Percentiles rank a stretch among this genome's conserved stretches.
These are phyloP conservation scores for Malaclemys terrapin DNA, from an alignment of 2,113 vertebrate genomes.

Conservation along the genomic window DNA sequence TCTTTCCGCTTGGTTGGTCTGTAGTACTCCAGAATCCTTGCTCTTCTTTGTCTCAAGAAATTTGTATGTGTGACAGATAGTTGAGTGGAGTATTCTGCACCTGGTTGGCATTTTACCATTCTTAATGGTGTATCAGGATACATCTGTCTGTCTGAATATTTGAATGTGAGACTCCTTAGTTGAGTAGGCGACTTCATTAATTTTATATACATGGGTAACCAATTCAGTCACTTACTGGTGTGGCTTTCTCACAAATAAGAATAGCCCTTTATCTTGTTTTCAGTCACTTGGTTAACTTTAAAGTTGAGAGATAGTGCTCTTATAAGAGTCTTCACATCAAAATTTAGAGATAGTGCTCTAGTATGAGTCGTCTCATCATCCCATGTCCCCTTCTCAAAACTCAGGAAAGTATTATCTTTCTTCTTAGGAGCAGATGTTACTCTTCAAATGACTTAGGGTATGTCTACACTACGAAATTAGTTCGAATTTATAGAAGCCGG, in stretches of 20 bases:
- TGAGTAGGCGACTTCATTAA: not conserved
- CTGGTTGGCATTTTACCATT: not conserved
- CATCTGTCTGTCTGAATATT: not conserved
- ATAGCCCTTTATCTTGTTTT: not conserved
- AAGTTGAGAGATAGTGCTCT: too few species aligned
- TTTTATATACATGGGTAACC: not conserved
- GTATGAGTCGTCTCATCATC: not conserved
- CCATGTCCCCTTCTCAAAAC: not conserved
- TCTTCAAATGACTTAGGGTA: constrained; percentile 11
- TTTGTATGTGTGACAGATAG: not conserved
- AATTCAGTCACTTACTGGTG: not conserved
- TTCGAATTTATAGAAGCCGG: too few species aligned
- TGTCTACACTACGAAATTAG: too few species aligned
- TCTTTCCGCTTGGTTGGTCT: not conserved
- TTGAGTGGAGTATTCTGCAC: not conserved
- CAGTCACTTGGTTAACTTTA: not conserved
- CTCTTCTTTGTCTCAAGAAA: not conserved
- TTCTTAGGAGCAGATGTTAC: not conserved
- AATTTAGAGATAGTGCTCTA: not conserved
- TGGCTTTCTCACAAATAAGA: not conserved
- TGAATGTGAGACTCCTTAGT: not conserved
- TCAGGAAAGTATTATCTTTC: not conserved
- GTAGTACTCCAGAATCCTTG: accelerated
- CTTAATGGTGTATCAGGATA: not conserved
- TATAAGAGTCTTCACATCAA: not conserved